phyloP scores from a whole-genome alignment of 1,140 invertebrate species.

The Panagrolaimus sp. region DNA sequence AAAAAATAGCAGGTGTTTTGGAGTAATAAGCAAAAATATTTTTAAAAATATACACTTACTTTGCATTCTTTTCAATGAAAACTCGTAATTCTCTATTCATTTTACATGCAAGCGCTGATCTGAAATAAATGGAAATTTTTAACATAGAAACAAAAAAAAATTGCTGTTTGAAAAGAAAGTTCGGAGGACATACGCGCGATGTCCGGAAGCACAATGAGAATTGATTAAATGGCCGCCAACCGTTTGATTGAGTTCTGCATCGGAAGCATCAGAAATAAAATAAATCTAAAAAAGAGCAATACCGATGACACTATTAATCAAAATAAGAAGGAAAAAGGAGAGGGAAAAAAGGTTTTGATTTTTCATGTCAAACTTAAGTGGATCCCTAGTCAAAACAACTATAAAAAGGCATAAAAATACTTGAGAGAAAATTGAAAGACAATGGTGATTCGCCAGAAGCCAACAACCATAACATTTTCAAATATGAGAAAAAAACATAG shows the following conservation, averaged over 20 bases:
- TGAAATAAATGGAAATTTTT: not conserved
- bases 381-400: not conserved
- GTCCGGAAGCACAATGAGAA: slow-evolving; percentile 18
- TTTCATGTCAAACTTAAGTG: slow-evolving; percentile 2
- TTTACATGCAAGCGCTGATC: slow-evolving; percentile 3
- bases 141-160: not conserved
- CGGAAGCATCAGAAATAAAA: slow-evolving; percentile 17
- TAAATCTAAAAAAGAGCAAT: slow-evolving; percentile 13
- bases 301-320: not conserved
- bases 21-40: no score
- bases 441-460: not conserved
- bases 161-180: not conserved
- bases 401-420: slow-evolving; percentile 6
- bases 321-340: not conserved
- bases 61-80: slow-evolving; percentile 4
- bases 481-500: not conserved
- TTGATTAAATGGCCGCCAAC: slow-evolving; percentile 24
- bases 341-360: not conserved
- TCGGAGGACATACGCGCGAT: slow-evolving; percentile 5
- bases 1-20: no score
- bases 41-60: not conserved
- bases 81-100: slow-evolving; percentile 12
- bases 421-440: not conserved
- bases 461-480: not conserved
- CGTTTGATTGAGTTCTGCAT: slow-evolving; percentile 18